phyloP scores from a whole-genome alignment of 2,888 invertebrate genomes.

The Conomelus anceps region DNA sequence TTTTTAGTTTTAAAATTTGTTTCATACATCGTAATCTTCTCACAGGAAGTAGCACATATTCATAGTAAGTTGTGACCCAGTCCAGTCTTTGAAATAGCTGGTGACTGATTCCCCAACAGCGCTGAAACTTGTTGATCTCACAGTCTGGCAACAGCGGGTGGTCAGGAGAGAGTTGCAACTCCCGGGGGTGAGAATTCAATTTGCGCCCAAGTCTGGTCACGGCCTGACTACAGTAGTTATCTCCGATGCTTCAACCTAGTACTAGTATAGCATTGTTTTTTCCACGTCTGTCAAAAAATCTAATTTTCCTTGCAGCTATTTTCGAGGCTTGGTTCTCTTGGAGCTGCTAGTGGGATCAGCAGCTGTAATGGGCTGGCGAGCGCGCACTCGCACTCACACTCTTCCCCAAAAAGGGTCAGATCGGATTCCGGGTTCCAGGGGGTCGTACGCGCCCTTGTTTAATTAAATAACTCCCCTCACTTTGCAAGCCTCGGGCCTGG shows the following conservation, averaged over 20 bases:
- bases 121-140: not conserved
- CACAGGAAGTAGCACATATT: not conserved
- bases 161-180: not conserved
- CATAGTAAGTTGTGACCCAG: not conserved
- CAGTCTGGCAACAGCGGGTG: not conserved
- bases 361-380: not conserved
- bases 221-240: not conserved
- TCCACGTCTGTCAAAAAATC: not conserved
- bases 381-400: not conserved
- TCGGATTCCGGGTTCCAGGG: not conserved
- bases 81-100: not conserved
- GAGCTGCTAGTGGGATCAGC: not conserved
- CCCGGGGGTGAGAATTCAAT: not conserved
- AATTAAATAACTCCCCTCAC: slow-evolving; percentile 11
- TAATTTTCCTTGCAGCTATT: not conserved
- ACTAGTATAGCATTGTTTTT: not conserved
- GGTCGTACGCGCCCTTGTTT: not conserved
- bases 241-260: not conserved
- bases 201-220: not conserved
- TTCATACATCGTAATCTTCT: too few species aligned
- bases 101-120: not conserved
- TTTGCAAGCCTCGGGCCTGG: not conserved
- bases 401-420: not conserved
- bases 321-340: not conserved
- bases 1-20: too few species aligned